Conservation (phyloP, 2,113 vertebrate genomes). For the Parus major region DNA sequence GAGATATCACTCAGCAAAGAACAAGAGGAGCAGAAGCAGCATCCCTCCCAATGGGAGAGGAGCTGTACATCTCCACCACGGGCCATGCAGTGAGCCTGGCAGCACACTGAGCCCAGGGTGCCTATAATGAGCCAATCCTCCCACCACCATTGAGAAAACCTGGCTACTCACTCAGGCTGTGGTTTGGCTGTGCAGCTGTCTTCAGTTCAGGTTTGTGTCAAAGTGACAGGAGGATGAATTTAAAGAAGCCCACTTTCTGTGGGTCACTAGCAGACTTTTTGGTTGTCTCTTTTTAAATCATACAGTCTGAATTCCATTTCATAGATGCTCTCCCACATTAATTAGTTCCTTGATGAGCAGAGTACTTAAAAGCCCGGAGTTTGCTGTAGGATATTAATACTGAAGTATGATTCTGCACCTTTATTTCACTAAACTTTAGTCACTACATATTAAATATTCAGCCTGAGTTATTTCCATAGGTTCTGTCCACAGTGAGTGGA, state of each 20-base stretch:
- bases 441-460: neutral
- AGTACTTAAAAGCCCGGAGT: neutral
- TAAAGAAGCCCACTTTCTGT: neutral
- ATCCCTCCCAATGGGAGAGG: neutral
- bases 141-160: neutral
- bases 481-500: neutral
- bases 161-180: neutral
- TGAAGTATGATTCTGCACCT: neutral
- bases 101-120: neutral
- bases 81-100: neutral
- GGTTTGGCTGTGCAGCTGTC: neutral
- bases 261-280: neutral
- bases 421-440: neutral
- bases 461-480: neutral
- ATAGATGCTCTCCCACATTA: neutral
- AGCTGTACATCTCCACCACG: neutral
- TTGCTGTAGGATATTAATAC: neutral
- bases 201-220: neutral
- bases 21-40: neutral
- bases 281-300: neutral
- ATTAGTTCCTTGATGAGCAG: neutral
- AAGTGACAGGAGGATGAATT: neutral
- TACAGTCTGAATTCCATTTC: neutral
- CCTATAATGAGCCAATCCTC: neutral
- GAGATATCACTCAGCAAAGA: neutral